Percentiles rank a stretch among this genome's conserved stretches.
These are phyloP conservation scores for Polyommatus icarus DNA, from an alignment of 2,888 invertebrate species.

Conservation along the genomic window DNA sequence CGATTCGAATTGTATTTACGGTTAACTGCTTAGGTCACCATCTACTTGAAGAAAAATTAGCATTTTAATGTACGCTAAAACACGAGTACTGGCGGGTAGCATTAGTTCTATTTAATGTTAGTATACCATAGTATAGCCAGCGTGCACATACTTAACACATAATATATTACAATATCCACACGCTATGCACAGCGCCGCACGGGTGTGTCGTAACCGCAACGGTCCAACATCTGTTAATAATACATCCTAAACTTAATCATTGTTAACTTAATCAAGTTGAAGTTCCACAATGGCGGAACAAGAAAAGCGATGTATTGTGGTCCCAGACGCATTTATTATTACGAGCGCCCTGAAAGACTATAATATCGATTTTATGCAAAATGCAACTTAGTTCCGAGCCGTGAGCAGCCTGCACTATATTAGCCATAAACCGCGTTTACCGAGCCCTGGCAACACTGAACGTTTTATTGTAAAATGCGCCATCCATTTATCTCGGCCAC, in stretches of 20 bases:
- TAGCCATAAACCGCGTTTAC: slow-evolving; percentile 61
- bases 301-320: slow-evolving; percentile 24
- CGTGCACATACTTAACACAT: background rate
- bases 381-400: slow-evolving; percentile 64
- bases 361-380: slow-evolving; percentile 74
- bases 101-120: background rate
- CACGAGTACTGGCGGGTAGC: background rate
- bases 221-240: slow-evolving; percentile 24
- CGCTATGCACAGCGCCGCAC: background rate
- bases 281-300: slow-evolving; percentile 13
- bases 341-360: slow-evolving; percentile 47
- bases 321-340: slow-evolving; percentile 44
- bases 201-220: background rate
- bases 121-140: background rate
- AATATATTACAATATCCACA: background rate
- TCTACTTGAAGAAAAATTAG: too few species aligned
- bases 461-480: slow-evolving; percentile 60
- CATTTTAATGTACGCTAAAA: too few species aligned
- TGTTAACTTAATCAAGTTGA: slow-evolving; percentile 28
- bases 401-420: slow-evolving; percentile 56
- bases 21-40: too few species aligned
- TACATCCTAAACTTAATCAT: slow-evolving; percentile 20
- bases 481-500: slow-evolving; percentile 56
- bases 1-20: too few species aligned
- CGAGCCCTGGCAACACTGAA: slow-evolving; percentile 50